Percentiles rank a stretch among this genome's conserved stretches.
These are phyloP conservation scores for Paratilapia polleni DNA, from an alignment of 2,113 vertebrate genomes.

Conservation along the genomic window DNA sequence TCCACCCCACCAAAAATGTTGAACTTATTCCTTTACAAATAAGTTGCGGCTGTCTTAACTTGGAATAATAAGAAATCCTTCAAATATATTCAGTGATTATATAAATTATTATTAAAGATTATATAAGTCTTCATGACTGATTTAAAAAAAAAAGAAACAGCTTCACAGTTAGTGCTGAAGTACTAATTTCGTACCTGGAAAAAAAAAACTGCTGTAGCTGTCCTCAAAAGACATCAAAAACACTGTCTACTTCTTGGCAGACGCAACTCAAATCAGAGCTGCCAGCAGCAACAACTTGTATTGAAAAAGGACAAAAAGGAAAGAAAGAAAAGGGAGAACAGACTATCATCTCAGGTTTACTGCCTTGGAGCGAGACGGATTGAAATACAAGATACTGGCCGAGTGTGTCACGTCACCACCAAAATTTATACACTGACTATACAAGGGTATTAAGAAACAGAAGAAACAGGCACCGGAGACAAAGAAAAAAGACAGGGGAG, in stretches of 20 bases:
- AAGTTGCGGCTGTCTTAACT: background rate
- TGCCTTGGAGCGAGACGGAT: slow-evolving; percentile 47
- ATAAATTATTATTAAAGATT: too few relatives aligned
- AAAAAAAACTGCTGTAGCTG: background rate
- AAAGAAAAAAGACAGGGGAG: slow-evolving; percentile 45
- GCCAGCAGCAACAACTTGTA: slow-evolving; percentile 15
- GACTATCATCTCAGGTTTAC: slow-evolving; percentile 50
- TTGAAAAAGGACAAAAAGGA: background rate
- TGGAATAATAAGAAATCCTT: background rate
- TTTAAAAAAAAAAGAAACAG: too few relatives aligned
- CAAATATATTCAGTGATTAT: background rate
- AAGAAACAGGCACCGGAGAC: slow-evolving; percentile 24
- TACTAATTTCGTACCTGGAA: background rate
- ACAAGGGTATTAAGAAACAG: slow-evolving; percentile 42
- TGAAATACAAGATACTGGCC: slow-evolving; percentile 47
- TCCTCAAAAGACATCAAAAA: background rate
- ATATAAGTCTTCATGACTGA: background rate
- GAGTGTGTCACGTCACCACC: slow-evolving; percentile 34
- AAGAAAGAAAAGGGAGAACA: slow-evolving; percentile 10
- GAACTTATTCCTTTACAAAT: background rate
- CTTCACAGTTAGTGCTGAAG: background rate
- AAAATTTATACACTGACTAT: slow-evolving; percentile 40
- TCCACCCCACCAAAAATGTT: too few relatives aligned
- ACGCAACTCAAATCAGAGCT: background rate
- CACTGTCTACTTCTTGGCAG: background rate